Percentiles rank a stretch among this genome's conserved stretches.
Evolutionary conservation across 2,888 invertebrate genomes (phyloP).

Genomic region (Ferdinandea cuprea): DNA sequence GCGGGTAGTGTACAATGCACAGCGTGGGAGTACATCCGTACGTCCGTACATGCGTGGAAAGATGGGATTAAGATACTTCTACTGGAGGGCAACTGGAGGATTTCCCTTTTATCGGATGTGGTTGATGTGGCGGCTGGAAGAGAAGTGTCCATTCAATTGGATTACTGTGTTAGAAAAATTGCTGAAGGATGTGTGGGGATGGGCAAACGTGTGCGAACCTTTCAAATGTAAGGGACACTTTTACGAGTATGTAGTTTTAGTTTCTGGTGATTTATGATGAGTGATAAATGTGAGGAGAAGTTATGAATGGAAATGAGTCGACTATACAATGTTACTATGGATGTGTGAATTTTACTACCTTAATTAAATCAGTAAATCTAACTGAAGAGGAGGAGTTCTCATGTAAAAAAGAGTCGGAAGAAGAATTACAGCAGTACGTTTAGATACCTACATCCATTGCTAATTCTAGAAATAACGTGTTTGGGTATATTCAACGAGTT

Average conservation of each 20-base stretch:
- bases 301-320: constrained; percentile 18
- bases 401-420: too few relatives aligned
- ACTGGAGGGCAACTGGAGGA: constrained; percentile 23
- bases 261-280: constrained; percentile 49
- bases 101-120: constrained; percentile 46
- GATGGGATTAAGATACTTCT: constrained; percentile 36
- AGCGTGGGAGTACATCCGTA: background rate
- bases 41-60: constrained; percentile 18
- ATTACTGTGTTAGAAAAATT: constrained; percentile 24
- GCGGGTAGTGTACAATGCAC: background rate
- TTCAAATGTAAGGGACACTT: constrained; percentile 44
- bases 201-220: constrained; percentile 4
- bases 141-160: constrained; percentile 48
- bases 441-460: too few relatives aligned
- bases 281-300: constrained; percentile 16
- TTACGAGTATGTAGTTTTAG: constrained; percentile 24
- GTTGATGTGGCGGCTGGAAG: constrained; percentile 40
- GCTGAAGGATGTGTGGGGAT: constrained; percentile 1
- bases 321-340: constrained; percentile 9
- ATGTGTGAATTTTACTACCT: background rate
- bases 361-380: constrained; percentile 3
- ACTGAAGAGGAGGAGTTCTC: background rate
- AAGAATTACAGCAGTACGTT: too few relatives aligned
- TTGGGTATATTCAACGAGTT: too few relatives aligned
- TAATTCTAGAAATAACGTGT: too few relatives aligned